These are phyloP conservation scores for Phainopepla nitens DNA, from an alignment of 2,113 vertebrate species.

Conservation along the genomic window DNA sequence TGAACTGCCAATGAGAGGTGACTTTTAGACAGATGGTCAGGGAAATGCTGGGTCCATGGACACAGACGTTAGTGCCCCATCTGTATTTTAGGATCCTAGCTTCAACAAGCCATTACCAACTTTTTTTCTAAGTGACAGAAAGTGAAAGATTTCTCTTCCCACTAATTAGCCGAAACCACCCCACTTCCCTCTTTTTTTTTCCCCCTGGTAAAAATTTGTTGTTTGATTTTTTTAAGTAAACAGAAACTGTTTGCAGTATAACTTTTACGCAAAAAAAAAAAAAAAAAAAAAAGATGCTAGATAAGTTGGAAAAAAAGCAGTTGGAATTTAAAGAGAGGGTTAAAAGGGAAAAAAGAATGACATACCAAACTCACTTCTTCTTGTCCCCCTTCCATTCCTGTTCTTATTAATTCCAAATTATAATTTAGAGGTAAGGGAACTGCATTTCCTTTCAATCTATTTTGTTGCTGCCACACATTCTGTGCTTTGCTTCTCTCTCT, in stretches of 20 bases:
- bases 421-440: slow-evolving; percentile 61
- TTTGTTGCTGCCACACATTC: slow-evolving; percentile 72
- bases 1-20: slow-evolving; percentile 56
- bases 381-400: slow-evolving; percentile 56
- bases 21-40: slow-evolving; percentile 69
- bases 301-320: slow-evolving; percentile 65
- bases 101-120: slow-evolving; percentile 72
- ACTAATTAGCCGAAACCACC: background rate
- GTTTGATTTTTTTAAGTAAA: slow-evolving; percentile 18
- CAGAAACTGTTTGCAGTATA: slow-evolving; percentile 44
- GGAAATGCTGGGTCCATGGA: slow-evolving; percentile 64
- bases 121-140: slow-evolving; percentile 71
- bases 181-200: background rate
- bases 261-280: slow-evolving; percentile 59
- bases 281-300: background rate
- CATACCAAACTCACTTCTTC: slow-evolving; percentile 72
- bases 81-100: slow-evolving; percentile 70
- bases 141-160: slow-evolving; percentile 57
- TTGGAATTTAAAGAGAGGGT: slow-evolving; percentile 61
- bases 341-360: slow-evolving; percentile 62
- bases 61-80: slow-evolving; percentile 57
- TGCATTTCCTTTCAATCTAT: slow-evolving; percentile 71
- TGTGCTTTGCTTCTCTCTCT: slow-evolving; percentile 68
- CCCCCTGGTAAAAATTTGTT: background rate
- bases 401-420: slow-evolving; percentile 62